Base-by-base conservation (phyloP, 2,113 vertebrate genomes). In the Microcebus murinus region DNA sequence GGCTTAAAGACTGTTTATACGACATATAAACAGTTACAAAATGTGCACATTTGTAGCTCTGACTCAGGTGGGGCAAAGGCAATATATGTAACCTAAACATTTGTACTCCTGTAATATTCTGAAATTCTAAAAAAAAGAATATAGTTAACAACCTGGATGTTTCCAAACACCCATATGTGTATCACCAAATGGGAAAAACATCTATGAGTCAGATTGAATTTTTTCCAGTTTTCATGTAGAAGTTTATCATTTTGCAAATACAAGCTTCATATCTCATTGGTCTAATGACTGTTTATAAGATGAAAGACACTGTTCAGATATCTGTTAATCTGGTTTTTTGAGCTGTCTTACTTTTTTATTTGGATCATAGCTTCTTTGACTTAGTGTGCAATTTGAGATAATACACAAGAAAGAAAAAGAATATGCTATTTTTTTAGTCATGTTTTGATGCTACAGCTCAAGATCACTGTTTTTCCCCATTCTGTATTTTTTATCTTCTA, bases 131-230 rank as follows among this genome's bases (percentile, higher is more conserved):
- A 11, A 39, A 39, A 61, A 95, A 83, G 13, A 68, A 68, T 73
- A 36, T 55, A 87, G 67, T 71, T 57, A 96, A 55, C 74, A 9
- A 83, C 17, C 29, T 81, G 12, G 15, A 65, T 83, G 31, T 77
- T 90, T 90, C 14, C 61, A 90, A 92, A 86, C 68, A 94, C 85
- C 52, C 50, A 81, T 8, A 94, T 90, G 29, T 50, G 10, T 85
- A 83, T 50, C 55, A 74, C n/a, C 55, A 83, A 81, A 76, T 63
- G 81, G 9, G 23, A 6, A 76, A 96, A 94, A n/a, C 25, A 82
- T 90, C 65, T 87, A 59, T 70, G 29, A 94, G 18, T 77, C 29
- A 90, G 11, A 82, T 4, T n/a, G 17, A 84, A 76, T 23, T 92
- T 73, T 73, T 97, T 86, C 15, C 11, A 63, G 63, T 36, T 84